Evolutionary conservation across 1,140 invertebrate species (phyloP), one percentile per base, ranked within the genome.

Genomic region (Bombus affinis): DNA sequence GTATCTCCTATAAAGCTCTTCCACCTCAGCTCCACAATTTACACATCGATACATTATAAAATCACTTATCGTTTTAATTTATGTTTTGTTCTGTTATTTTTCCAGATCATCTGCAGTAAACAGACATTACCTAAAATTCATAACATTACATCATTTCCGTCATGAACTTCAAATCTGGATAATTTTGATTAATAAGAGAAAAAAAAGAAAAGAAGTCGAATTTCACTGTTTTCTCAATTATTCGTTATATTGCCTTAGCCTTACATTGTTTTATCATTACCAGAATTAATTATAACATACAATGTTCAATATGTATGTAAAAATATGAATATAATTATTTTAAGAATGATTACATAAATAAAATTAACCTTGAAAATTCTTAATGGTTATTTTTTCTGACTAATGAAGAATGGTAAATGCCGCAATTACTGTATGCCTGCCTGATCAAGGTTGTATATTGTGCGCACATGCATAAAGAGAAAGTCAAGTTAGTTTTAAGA

Each of bases 1-100:
- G 76, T 97, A 97, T 80, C 96, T 96, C 86, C 96, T 96, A 87
- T 96, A 97, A 6, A 98, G 93, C 88, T 96, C 96, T 68, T 95
- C 94, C 1, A 96, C 95, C 74, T 95, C 91, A 83, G 95, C 92
- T 3, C 97, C 97, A 92, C 97, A 98, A 91, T 97, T 96, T 25
- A 97, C 96, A 90, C 97, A 98, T 53, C 95, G 95, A 87, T 95
- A 96, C 94, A 95, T 95, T 32, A 88, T 44, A 28, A 1, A 70
- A n/a, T 78, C 39, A 6, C 25, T 68, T n/a, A 66, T 66, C n/a
- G 47, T 1, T 71, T 62, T 37, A 6, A 35, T 39, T 25, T 35
- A 15, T 57, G 3, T 18, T 74, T 79, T 15, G 32, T 35, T n/a
- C 53, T 22, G 5, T 53, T 22, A 53, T 22, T 22, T 53, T 72